Percentiles rank a stretch among this genome's conserved stretches.
phyloP scores from a whole-genome alignment of 2,888 invertebrate genomes.

The Herminia tarsipennalis region DNA sequence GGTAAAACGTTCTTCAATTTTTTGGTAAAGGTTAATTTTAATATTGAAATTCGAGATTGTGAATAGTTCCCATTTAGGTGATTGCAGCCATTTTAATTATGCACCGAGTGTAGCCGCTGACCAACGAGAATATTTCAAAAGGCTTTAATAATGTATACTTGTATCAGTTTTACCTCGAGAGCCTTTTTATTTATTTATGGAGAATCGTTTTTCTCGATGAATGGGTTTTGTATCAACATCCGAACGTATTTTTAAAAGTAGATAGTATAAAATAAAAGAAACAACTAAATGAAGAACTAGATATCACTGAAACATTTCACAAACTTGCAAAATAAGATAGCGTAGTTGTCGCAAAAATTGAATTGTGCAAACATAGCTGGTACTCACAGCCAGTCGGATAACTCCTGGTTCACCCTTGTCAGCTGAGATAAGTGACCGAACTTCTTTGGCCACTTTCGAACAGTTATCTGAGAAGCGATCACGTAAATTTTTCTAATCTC shows the following conservation, averaged over 20 bases:
- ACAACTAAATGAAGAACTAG: no score
- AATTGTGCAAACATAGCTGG: slow-evolving; percentile 37
- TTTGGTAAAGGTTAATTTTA: no score
- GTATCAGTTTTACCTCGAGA: slow-evolving; percentile 22
- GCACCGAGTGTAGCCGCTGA: slow-evolving; percentile 23
- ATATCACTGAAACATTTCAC: slow-evolving; percentile 15
- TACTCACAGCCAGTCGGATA: slow-evolving; percentile 47
- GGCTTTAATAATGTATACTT: slow-evolving; percentile 32
- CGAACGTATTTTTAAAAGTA: no score
- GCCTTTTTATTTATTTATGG: slow-evolving; percentile 19
- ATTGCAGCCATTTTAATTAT: slow-evolving; percentile 37
- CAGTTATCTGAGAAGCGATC: slow-evolving; percentile 59
- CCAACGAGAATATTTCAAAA: slow-evolving; percentile 24
- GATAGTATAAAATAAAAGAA: no score
- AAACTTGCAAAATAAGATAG: slow-evolving; percentile 29
- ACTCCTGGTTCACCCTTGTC: slow-evolving; percentile 62
- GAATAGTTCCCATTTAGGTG: slow-evolving; percentile 4
- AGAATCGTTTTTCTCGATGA: not conserved
- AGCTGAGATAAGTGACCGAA: slow-evolving; percentile 64
- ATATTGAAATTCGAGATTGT: not conserved
- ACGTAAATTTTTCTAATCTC: slow-evolving; percentile 76
- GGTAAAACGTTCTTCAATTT: no score
- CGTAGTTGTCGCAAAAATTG: slow-evolving; percentile 42
- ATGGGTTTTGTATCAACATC: no score
- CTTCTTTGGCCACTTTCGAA: slow-evolving; percentile 56